These are phyloP conservation scores for Stictonetta naevosa DNA, from an alignment of 2,113 vertebrate genomes.

Conservation along the genomic window DNA sequence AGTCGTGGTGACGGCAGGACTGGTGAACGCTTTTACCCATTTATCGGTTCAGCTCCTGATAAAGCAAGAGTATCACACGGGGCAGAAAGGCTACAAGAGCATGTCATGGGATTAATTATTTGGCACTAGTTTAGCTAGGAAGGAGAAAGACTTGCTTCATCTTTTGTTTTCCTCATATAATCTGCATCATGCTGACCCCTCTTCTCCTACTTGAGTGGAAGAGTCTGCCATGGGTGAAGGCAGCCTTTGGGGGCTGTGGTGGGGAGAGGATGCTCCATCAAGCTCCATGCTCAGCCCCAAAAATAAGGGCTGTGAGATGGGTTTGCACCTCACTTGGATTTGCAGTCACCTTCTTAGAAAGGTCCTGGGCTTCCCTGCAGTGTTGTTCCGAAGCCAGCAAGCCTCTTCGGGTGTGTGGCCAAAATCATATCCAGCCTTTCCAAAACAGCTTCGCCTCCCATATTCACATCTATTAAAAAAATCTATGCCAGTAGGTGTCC, in stretches of 20 bases:
- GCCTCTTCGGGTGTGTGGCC: neutral
- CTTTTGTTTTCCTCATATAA: neutral
- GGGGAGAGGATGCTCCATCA: neutral
- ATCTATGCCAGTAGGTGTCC: neutral
- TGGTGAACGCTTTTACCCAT: neutral
- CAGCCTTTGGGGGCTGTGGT: accelerated
- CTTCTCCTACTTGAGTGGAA: neutral
- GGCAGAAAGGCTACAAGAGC: neutral
- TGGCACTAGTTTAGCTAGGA: neutral
- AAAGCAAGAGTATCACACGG: neutral
- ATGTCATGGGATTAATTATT: neutral
- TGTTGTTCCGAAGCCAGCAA: neutral
- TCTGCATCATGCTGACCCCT: neutral
- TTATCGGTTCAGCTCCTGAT: neutral
- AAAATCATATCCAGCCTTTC: neutral
- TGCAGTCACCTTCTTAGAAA: neutral
- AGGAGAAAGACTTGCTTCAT: neutral
- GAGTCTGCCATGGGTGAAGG: neutral
- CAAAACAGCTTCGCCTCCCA: neutral
- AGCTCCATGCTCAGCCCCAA: neutral
- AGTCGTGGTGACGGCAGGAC: neutral
- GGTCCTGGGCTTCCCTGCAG: accelerated
- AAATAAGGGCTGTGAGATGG: neutral
- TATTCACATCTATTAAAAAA: neutral
- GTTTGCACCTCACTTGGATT: neutral